Conservation (phyloP, 2,113 vertebrate species). For the Leptosomus discolor region DNA sequence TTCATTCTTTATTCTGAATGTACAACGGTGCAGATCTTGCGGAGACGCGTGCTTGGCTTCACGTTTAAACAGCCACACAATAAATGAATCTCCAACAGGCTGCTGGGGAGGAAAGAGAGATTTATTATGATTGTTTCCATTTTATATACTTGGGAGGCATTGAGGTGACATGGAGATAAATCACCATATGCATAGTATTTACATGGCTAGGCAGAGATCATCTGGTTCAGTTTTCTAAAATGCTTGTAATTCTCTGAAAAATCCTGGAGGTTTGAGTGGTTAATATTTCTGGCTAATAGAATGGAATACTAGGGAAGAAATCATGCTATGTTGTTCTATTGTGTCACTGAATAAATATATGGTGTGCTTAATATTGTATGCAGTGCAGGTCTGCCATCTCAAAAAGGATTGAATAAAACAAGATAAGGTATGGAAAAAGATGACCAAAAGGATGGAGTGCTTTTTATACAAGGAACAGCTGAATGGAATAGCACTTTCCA, state of each 20-base stretch:
- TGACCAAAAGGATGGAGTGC: neutral
- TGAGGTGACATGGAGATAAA: slow-evolving; percentile 35
- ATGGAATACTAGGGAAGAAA: neutral
- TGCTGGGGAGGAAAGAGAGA: slow-evolving; percentile 8
- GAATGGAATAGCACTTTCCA: neutral
- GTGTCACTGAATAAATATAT: neutral
- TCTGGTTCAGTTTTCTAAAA: slow-evolving; percentile 34
- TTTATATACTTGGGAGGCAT: slow-evolving; percentile 43
- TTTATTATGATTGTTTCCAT: slow-evolving; percentile 38
- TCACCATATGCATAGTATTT: neutral
- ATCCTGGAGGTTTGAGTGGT: neutral
- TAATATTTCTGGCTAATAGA: slow-evolving; percentile 4
- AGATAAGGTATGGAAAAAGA: neutral
- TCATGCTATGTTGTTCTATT: neutral
- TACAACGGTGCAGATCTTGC: neutral
- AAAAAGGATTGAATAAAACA: neutral
- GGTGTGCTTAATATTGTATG: neutral
- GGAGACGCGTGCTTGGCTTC: neutral
- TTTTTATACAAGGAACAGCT: neutral
- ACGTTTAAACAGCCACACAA: neutral
- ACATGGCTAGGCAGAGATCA: slow-evolving; percentile 31
- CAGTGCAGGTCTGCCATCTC: neutral
- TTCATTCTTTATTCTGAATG: neutral
- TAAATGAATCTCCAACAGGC: slow-evolving; percentile 23
- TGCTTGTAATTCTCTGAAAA: slow-evolving; percentile 15